Evolutionary conservation across 1,140 invertebrate species (phyloP), one percentile per base, ranked within the genome.

Genomic region (Achroia grisella): DNA sequence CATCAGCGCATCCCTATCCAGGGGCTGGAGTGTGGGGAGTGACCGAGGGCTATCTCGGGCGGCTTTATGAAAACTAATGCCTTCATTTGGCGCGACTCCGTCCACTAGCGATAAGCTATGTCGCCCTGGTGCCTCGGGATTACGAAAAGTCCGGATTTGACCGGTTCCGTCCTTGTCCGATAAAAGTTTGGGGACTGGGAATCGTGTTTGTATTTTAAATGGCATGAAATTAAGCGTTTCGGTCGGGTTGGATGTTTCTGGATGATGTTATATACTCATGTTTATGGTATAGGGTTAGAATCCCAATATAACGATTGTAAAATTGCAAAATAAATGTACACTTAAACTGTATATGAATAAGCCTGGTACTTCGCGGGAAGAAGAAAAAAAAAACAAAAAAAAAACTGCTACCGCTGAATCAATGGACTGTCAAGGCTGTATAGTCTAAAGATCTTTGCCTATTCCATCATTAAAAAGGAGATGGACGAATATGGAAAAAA

Each of bases 61-160:
- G 56, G 64, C 62, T 67, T 71, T 71, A 68, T 71, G 64, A 71
- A 68, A 66, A 71, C 64, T 71, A 71, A 71, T 71, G 64, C 62
- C 62, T 71, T 68, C 59, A 68, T 71, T 71, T 68, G 64, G 54
- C 64, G 61, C 56, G 45, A 17, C 35, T 37, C 35, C 55, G 49
- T 46, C 53, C 60, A 62, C 53, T 52, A 49, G 47, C 63, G 68
- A 68, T 71, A 67, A 68, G 64, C 64, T 53, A 57, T 56, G 68
- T 62, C 62, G 54, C 51, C 56, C 67, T 62, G 58, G 51, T 69
- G 59, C 53, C 48, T 47, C 48, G 46, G 64, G 57, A 68, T 68
- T 64, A 58, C 61, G 47, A 64, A 55, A 23, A 23, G 17, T 60
- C 45, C 49, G 57, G 61, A 59, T 68, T 57, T 59, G 30, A 47